These are phyloP conservation scores for Actinopyga echinites DNA, from an alignment of 53 echinoderm and acorn worm genomes.

Conservation along the genomic window DNA sequence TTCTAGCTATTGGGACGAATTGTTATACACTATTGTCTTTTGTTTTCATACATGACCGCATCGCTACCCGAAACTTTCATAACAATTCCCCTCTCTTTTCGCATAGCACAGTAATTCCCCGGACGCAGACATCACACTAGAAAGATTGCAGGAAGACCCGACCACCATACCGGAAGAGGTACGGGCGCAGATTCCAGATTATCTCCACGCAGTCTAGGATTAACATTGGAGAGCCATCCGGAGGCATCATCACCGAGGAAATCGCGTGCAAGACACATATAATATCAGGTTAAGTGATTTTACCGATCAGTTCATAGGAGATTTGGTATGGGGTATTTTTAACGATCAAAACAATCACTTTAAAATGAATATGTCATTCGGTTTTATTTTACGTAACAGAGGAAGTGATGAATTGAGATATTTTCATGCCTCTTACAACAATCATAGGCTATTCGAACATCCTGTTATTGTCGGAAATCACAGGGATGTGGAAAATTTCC, in stretches of 20 bases:
- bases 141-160: constrained; percentile 10
- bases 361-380: constrained; percentile 23
- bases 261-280: constrained; percentile 13
- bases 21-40: too few relatives aligned
- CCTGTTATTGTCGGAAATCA: background rate
- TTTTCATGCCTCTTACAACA: too few relatives aligned
- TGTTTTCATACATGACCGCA: too few relatives aligned
- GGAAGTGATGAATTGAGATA: background rate
- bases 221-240: background rate
- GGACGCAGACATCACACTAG: too few relatives aligned
- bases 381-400: background rate
- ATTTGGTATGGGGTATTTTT: background rate
- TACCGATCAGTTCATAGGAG: background rate
- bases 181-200: background rate
- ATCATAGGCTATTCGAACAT: too few relatives aligned
- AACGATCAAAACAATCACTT: background rate
- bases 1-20: too few relatives aligned
- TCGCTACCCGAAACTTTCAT: too few relatives aligned
- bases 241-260: background rate
- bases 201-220: background rate
- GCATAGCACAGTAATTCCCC: too few relatives aligned
- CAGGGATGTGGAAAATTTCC: background rate
- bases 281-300: constrained; percentile 7
- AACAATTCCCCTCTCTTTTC: too few relatives aligned
- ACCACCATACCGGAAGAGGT: background rate